Evolutionary conservation across 2,113 vertebrate species (phyloP).

Genomic region (Serilophus lunatus): DNA sequence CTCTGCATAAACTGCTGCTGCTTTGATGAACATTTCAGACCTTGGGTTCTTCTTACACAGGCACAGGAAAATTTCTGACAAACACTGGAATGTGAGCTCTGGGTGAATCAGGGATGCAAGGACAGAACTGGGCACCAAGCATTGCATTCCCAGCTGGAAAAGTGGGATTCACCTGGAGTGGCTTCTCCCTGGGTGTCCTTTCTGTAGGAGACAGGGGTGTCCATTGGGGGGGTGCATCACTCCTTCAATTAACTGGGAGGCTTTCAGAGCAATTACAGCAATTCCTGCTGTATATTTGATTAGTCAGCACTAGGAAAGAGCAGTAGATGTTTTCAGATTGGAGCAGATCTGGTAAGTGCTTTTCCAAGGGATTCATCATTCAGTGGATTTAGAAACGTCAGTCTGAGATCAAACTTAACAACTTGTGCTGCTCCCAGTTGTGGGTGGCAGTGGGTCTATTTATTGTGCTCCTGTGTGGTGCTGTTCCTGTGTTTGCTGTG

Average conservation of each 20-base stretch:
- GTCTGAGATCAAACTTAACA: not conserved
- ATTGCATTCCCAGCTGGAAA: not conserved
- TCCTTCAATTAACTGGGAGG: not conserved
- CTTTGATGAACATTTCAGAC: not conserved
- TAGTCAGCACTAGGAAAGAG: not conserved
- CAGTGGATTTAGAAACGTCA: not conserved
- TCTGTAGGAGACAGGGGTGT: not conserved
- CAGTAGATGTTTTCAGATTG: not conserved
- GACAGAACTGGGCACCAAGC: not conserved
- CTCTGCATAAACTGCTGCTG: not conserved
- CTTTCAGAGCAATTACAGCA: not conserved
- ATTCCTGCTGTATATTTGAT: not conserved
- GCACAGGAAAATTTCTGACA: not conserved
- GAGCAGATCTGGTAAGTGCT: not conserved
- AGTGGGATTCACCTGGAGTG: accelerated
- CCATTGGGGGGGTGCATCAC: accelerated
- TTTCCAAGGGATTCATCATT: not conserved
- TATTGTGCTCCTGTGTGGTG: not conserved
- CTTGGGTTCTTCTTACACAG: not conserved
- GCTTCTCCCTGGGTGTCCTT: not conserved
- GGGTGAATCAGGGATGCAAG: not conserved
- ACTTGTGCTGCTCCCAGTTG: not conserved
- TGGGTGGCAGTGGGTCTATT: not conserved
- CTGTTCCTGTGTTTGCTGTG: not conserved
- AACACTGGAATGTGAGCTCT: not conserved